Percentiles rank a stretch among this genome's conserved stretches.
These are phyloP conservation scores for Acrocephalus scirpaceus DNA, from an alignment of 2,797 vertebrate species.

Conservation along the genomic window DNA sequence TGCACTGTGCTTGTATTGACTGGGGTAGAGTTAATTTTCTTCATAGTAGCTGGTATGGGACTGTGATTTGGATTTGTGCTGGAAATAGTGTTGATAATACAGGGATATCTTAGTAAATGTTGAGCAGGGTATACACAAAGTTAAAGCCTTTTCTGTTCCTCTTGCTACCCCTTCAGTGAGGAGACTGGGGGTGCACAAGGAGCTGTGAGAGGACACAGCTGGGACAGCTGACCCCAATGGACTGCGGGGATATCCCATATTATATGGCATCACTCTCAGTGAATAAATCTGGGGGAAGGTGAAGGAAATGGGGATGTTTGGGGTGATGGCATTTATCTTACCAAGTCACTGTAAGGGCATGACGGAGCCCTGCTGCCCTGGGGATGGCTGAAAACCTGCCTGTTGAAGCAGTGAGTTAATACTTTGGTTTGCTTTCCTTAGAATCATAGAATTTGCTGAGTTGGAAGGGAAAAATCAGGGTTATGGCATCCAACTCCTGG, in stretches of 20 bases:
- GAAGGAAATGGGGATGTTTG: neutral
- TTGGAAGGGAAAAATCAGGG: neutral
- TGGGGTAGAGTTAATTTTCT: neutral
- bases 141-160: neutral
- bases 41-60: neutral
- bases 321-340: neutral
- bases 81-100: neutral
- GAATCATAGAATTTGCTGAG: neutral
- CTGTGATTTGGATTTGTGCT: neutral
- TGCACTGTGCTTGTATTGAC: neutral
- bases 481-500: neutral
- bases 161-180: neutral
- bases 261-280: neutral
- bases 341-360: too few relatives aligned
- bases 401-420: neutral
- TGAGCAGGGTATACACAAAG: neutral
- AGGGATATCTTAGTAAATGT: neutral
- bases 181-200: neutral
- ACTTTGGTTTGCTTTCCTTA: neutral
- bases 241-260: neutral
- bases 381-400: neutral
- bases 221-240: neutral
- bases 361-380: neutral
- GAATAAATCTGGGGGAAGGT: neutral
- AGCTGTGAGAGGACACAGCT: neutral